Percentiles rank a stretch among this genome's conserved stretches.
Conservation (phyloP, 2,113 vertebrate genomes). For the Sciurus niger region DNA sequence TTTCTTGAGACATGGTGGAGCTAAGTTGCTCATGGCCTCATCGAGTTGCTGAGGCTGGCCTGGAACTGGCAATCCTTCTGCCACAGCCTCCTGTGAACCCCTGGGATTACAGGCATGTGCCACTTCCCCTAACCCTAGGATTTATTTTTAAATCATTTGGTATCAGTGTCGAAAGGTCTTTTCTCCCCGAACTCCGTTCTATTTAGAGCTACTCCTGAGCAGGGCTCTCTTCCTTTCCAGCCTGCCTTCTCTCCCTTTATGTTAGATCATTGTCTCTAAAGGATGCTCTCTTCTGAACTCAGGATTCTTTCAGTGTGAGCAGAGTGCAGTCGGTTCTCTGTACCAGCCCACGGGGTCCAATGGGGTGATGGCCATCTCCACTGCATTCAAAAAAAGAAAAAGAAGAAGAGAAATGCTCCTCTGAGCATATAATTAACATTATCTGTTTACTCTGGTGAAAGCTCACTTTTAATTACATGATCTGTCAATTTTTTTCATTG, state of each 20-base stretch:
- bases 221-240: too few relatives aligned
- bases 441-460: slow-evolving; percentile 74
- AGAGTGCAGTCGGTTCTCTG: not conserved
- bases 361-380: slow-evolving; percentile 70
- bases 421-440: slow-evolving; percentile 83
- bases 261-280: not conserved
- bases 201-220: too few relatives aligned
- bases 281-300: not conserved
- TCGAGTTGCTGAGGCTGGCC: too few relatives aligned
- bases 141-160: not conserved
- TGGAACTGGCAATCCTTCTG: too few relatives aligned
- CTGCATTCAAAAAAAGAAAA: not conserved
- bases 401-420: slow-evolving; percentile 43
- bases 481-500: slow-evolving; percentile 74
- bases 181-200: too few relatives aligned
- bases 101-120: too few relatives aligned
- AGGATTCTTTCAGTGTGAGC: too few relatives aligned
- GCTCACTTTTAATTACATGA: slow-evolving; percentile 82
- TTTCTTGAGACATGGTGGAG: too few relatives aligned
- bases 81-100: too few relatives aligned
- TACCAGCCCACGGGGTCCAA: not conserved
- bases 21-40: too few relatives aligned
- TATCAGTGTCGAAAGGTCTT: too few relatives aligned
- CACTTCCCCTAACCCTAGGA: too few relatives aligned
- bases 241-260: not conserved